A percentile compares a stretch with the other conserved stretches of the same genome.
These are phyloP conservation scores for Rhagonycha fulva DNA, from an alignment of 2,888 invertebrate genomes.

Conservation along the genomic window DNA sequence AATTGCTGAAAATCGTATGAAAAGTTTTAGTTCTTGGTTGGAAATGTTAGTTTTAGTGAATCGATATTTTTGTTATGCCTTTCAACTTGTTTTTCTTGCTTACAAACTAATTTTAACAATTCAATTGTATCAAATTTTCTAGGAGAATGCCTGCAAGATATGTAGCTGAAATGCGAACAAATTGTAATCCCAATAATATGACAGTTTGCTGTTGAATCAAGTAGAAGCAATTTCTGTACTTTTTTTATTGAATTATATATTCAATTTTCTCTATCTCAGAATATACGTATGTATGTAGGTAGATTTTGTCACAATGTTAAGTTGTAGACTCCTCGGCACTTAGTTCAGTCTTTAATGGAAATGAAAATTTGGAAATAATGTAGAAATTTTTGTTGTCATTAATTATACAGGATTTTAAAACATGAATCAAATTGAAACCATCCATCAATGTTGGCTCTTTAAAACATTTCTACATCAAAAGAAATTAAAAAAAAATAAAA, in stretches of 20 bases:
- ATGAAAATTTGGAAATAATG: too few relatives aligned
- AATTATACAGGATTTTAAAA: too few relatives aligned
- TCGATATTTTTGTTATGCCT: not conserved
- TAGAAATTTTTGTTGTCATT: too few relatives aligned
- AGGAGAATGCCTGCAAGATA: not conserved
- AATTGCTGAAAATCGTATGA: not conserved
- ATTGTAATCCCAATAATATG: not conserved
- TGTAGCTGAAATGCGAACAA: not conserved
- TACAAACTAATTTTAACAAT: not conserved
- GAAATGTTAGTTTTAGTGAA: not conserved
- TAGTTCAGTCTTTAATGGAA: too few relatives aligned
- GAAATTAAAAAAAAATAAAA: not conserved
- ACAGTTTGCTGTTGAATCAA: not conserved
- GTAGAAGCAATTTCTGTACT: not conserved
- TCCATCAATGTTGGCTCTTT: too few relatives aligned
- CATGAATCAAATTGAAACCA: too few relatives aligned
- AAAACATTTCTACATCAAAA: not conserved
- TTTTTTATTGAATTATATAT: not conserved
- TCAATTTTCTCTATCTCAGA: too few relatives aligned
- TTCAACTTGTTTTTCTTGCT: not conserved
- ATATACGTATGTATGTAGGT: too few relatives aligned
- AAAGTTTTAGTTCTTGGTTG: not conserved
- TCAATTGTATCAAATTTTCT: not conserved
- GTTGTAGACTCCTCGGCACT: not conserved
- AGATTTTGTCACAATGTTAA: not conserved